Evolutionary conservation across 2,113 vertebrate species (phyloP), one percentile per base, ranked within the genome.

Genomic region (Ramphastos sulfuratus): DNA sequence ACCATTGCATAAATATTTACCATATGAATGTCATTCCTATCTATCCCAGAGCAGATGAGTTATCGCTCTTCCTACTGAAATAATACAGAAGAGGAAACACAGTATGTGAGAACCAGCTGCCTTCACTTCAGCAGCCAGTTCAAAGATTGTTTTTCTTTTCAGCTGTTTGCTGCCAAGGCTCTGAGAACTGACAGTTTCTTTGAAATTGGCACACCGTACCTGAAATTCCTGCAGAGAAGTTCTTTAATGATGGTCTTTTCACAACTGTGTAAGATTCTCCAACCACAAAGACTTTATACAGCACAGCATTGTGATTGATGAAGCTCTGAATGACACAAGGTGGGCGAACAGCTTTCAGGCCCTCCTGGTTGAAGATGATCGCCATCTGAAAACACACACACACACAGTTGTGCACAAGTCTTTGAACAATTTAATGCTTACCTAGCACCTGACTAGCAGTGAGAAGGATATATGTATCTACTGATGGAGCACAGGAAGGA

Each of bases 321-420:
- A 99, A 99, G 93, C 98, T 99, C 98, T 99, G 99, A 94, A 99
- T 98, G 94, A 99, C 99, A 3, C 99, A 99, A 1, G 99, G 99
- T 0, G 99, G 99, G 76, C 97, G 98, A 81, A 99, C 98, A 59
- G 98, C 98, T 42, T 98, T 99, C 95, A 99, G 97, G 93, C 99
- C 99, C 94, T 99, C 99, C 95, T 98, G 98, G 79, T 98, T 99
- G 97, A 99, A 99, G 96, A 99, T 98, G 59, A 99, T 99, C 19
- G 99, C 98, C 99, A 99, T 99, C 99, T 99, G 97, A 25, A 94
- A 94, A 75, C 21, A 93, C 1, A 9, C 11, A 87, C 20, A 88
- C 17, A 88, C 33, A 72, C 1, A 52, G 76, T 4, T 82, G 48
- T 58, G 66, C 54, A 60, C 64, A 52, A 75, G 23, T 25, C 79